Evolutionary conservation across 2,797 vertebrate genomes (phyloP).

Genomic region (Paratrypauchen microcephalus): DNA sequence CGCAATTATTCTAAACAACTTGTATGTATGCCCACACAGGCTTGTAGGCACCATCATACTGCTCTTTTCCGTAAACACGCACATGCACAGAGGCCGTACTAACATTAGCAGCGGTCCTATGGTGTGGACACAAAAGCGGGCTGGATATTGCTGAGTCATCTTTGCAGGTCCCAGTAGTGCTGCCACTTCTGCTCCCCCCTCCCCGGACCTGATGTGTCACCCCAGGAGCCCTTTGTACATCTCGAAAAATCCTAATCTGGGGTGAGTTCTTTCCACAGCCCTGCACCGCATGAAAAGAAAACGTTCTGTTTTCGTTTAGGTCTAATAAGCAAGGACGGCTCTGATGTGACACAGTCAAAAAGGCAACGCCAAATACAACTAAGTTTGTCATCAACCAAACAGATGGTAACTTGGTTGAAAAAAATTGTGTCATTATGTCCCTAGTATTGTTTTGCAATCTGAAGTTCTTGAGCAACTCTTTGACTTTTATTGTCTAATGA

Average conservation of each 20-base stretch:
- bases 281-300: conserved; percentile 66
- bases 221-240: conserved; percentile 26
- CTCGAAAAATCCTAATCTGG: conserved; percentile 52
- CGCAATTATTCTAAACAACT: conserved; percentile 45
- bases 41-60: conserved; percentile 35
- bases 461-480: too few species aligned
- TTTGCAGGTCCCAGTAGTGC: conserved; percentile 48
- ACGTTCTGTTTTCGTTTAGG: conserved; percentile 44
- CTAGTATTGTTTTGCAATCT: too few species aligned
- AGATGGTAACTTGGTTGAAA: conserved; percentile 10
- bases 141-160: conserved; percentile 69
- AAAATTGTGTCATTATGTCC: too few species aligned
- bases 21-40: conserved; percentile 28
- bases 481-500: too few species aligned
- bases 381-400: not conserved
- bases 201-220: conserved; percentile 57
- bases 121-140: conserved; percentile 49
- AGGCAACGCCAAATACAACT: conserved; percentile 38
- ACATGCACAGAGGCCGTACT: conserved; percentile 17
- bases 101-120: conserved; percentile 3
- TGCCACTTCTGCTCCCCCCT: conserved; percentile 38
- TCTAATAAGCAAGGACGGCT: conserved; percentile 28
- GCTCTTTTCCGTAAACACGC: conserved; percentile 12
- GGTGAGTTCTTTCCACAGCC: conserved; percentile 61
- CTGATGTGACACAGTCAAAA: conserved; percentile 37